Conservation (phyloP, 37 sponge, comb jelly and placozoan species). For the Lycopodina hypogea region DNA sequence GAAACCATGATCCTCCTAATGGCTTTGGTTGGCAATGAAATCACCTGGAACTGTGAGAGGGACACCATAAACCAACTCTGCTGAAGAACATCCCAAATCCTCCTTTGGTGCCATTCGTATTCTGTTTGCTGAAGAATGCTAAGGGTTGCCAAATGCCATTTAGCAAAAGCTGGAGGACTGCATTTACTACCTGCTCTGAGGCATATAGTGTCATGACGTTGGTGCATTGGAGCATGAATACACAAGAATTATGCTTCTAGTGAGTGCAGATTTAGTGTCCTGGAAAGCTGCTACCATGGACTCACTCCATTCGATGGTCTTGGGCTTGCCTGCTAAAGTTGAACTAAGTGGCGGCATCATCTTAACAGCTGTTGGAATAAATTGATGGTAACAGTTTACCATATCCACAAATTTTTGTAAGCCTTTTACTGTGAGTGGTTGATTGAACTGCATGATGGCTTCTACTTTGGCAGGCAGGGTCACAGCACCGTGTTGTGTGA, state of each 20-base stretch:
- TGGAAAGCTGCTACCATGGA: slow-evolving; percentile 4
- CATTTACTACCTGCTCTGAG: not conserved
- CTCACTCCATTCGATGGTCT: slow-evolving; percentile 9
- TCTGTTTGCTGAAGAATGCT: not conserved
- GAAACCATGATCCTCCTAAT: too few relatives aligned
- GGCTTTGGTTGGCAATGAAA: too few relatives aligned
- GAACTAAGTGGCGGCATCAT: slow-evolving; percentile 28
- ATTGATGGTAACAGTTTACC: not conserved
- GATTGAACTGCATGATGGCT: slow-evolving; percentile 24
- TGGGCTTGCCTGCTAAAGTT: slow-evolving; percentile 28
- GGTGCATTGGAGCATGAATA: slow-evolving; percentile 5
- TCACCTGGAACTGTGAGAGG: too few relatives aligned
- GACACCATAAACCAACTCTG: too few relatives aligned
- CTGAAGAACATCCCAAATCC: too few relatives aligned
- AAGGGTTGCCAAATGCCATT: not conserved
- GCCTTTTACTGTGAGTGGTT: slow-evolving; percentile 26
- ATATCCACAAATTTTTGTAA: not conserved
- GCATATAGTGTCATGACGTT: not conserved
- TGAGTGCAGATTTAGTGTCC: slow-evolving; percentile 7
- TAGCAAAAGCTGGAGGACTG: not conserved
- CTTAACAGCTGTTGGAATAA: slow-evolving; percentile 25
- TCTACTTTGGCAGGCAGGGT: slow-evolving; percentile 19
- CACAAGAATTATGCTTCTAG: not conserved
- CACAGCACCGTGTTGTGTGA: slow-evolving; percentile 17
- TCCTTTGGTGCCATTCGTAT: too few relatives aligned